Evolutionary conservation across 1,140 invertebrate species (phyloP), one percentile per base, ranked within the genome.

Genomic region (Panagrolaimus sp.): DNA sequence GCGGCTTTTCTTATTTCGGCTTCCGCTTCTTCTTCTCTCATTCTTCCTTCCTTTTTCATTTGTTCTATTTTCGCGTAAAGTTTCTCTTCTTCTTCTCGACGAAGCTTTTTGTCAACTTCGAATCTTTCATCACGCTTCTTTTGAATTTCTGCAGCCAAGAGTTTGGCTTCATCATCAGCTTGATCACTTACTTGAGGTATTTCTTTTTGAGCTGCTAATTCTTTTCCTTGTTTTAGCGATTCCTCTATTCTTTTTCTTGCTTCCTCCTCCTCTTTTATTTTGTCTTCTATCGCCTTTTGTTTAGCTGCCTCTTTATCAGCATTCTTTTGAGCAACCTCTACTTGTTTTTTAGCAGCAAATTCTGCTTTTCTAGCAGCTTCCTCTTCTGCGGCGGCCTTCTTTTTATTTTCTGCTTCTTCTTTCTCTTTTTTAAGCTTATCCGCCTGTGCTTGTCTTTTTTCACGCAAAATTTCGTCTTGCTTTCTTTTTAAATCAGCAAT

Each of bases 1-100:
- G 51, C 51, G 20, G 51, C 51, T 20, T 57, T 57, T 5, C 27
- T 13, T 9, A 57, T 57, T 16, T 57, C 51, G 11, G 11, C 51
- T 1, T 57, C 51, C 11, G 51, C 51, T 57, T 57, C 51, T 57
- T 20, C 51, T 57, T 57, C 51, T 11, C n/a, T 20, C 20, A 57
- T 14, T 57, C 20, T 27, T 2, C 51, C 51, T 9, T 20, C 51
- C 3, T 27, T 20, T 25, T 27, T 20, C 27, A 25, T 57, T 9
- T 16, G 11, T 20, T 57, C 51, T 13, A 57, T 57, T 13, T 57
- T 27, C 20, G 20, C 51, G 20, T 25, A 25, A 27, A 20, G 20
- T 27, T 57, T 57, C n/a, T 27, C 20, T 27, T 57, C 51, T 57
- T 57, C 51, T 57, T 57, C 51, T 8, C 27, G n/a, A 5, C 51